Percentiles rank a stretch among this genome's conserved stretches.
Evolutionary conservation across 2,888 invertebrate species (phyloP).

Genomic region (Sinodicranocentrus sp.): DNA sequence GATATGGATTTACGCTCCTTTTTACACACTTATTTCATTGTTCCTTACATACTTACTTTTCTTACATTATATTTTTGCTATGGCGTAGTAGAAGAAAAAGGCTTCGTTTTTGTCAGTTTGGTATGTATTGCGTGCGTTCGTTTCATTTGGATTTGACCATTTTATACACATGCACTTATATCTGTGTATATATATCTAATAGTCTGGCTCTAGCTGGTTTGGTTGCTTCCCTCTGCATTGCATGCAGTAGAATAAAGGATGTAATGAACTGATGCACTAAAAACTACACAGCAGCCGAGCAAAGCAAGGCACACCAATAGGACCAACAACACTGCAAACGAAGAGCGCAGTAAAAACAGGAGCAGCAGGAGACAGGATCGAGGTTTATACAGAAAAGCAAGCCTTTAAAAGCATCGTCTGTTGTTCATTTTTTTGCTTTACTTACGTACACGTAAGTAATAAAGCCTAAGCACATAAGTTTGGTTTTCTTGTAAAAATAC

Average conservation of each 20-base stretch:
- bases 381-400: slow-evolving; percentile 19
- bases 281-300: background rate
- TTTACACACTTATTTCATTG: background rate
- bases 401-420: slow-evolving; percentile 40
- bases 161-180: slow-evolving; percentile 14
- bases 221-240: background rate
- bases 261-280: slow-evolving; percentile 26
- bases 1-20: slow-evolving; percentile 8
- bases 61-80: too few species aligned
- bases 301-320: slow-evolving; percentile 19
- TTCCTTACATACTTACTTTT: background rate
- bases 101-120: slow-evolving; percentile 8
- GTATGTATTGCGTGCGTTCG: slow-evolving; percentile 40
- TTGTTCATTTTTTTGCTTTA: slow-evolving; percentile 15
- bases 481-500: background rate
- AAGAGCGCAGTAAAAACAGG: slow-evolving; percentile 49
- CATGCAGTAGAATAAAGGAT: background rate
- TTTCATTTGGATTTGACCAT: slow-evolving; percentile 41
- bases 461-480: too few species aligned
- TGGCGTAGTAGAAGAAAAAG: too few species aligned
- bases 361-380: background rate
- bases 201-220: too few species aligned
- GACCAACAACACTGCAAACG: slow-evolving; percentile 9
- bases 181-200: slow-evolving; percentile 9
- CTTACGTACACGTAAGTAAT: background rate